These are phyloP conservation scores for Mizuhopecten yessoensis DNA, from an alignment of 1,140 invertebrate genomes.

Conservation along the genomic window DNA sequence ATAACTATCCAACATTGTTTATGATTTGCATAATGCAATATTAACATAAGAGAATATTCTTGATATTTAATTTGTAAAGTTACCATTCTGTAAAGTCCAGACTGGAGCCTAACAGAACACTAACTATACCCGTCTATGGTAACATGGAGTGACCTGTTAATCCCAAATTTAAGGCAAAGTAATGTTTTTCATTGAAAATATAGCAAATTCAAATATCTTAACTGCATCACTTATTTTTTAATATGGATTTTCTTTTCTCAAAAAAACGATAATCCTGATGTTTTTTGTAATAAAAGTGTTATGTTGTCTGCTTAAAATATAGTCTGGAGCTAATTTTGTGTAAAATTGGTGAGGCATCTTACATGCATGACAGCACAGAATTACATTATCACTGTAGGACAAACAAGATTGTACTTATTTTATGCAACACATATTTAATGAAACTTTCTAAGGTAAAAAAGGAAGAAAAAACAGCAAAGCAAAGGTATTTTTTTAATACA, in stretches of 20 bases:
- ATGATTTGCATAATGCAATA: too few relatives aligned
- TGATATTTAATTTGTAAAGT: too few relatives aligned
- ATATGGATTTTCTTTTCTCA: not conserved
- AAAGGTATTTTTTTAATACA: conserved; percentile 14
- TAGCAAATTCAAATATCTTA: too few relatives aligned
- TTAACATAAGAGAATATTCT: too few relatives aligned
- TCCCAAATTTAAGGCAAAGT: too few relatives aligned
- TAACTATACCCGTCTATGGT: too few relatives aligned
- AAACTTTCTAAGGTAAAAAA: conserved; percentile 2
- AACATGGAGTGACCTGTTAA: too few relatives aligned
- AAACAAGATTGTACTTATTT: not conserved
- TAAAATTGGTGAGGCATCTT: conserved; percentile 17
- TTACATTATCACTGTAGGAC: conserved; percentile 26
- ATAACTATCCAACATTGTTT: too few relatives aligned
- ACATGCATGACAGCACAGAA: conserved; percentile 4
- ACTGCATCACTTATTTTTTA: not conserved
- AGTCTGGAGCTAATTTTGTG: conserved; percentile 38
- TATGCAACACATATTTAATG: conserved; percentile 7
- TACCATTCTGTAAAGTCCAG: too few relatives aligned
- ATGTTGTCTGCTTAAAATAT: not conserved
- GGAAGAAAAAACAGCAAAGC: not conserved
- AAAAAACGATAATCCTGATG: not conserved
- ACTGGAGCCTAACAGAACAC: too few relatives aligned
- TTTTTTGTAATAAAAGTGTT: not conserved
- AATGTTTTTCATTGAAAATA: too few relatives aligned